These are phyloP conservation scores for Pimephales promelas DNA, from an alignment of 2,113 vertebrate species.

Conservation along the genomic window DNA sequence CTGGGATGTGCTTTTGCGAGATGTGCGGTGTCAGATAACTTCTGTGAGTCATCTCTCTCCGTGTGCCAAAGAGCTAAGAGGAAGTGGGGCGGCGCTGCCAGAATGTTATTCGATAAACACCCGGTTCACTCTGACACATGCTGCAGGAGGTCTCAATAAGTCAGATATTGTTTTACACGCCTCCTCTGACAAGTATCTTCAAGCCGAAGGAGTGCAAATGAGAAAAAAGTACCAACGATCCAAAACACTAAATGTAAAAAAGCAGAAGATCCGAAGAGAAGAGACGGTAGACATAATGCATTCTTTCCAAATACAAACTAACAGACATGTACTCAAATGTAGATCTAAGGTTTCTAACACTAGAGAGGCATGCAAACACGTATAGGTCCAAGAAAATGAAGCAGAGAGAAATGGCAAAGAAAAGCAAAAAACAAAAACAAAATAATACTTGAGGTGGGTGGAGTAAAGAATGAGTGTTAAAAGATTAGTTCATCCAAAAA, in stretches of 20 bases:
- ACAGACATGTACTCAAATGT: constrained; percentile 20
- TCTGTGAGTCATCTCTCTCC: constrained; percentile 43
- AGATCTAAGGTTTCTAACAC: constrained; percentile 43
- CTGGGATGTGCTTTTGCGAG: constrained; percentile 33
- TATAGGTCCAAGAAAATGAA: constrained; percentile 28
- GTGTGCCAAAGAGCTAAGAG: constrained; percentile 4
- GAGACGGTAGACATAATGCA: not conserved
- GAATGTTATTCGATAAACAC: not conserved
- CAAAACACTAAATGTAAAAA: not conserved
- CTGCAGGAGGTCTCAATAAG: constrained; percentile 8
- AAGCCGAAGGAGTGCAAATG: not conserved
- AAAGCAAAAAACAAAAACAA: constrained; percentile 18
- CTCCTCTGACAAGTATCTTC: not conserved
- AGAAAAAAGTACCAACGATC: not conserved
- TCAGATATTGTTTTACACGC: constrained; percentile 13
- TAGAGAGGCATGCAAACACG: constrained; percentile 38
- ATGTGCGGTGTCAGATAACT: constrained; percentile 44
- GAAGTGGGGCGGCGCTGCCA: constrained; percentile 4
- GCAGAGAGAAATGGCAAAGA: not conserved
- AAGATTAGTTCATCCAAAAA: constrained; percentile 10
- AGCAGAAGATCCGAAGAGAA: not conserved
- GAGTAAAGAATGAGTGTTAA: constrained; percentile 2
- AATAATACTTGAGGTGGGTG: constrained; percentile 5
- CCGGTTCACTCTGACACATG: constrained; percentile 12
- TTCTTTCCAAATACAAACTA: constrained; percentile 2